Evolutionary conservation across 1,140 invertebrate genomes (phyloP).

Genomic region (Tyrophagus putrescentiae): DNA sequence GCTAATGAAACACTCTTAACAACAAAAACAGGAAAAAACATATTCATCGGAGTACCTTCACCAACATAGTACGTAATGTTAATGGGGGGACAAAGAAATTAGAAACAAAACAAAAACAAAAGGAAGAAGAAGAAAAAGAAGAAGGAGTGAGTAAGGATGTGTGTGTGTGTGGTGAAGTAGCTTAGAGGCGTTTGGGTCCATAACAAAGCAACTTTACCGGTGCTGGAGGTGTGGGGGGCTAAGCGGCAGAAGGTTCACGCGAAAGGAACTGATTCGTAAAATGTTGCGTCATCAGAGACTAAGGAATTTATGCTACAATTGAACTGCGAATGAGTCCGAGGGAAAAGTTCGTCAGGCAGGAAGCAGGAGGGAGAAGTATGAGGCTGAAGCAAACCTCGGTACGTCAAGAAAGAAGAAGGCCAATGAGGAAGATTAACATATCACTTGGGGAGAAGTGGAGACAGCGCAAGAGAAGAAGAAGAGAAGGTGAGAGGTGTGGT

Average conservation of each 20-base stretch:
- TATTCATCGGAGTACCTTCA: too few species aligned
- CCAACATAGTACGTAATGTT: background rate
- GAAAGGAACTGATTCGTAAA: conserved; percentile 27
- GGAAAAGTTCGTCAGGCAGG: conserved; percentile 84
- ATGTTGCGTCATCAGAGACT: conserved; percentile 54
- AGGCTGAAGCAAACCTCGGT: too few species aligned
- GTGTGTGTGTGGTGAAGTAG: background rate
- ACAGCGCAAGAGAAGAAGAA: too few species aligned
- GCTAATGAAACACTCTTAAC: too few species aligned
- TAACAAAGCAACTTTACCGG: background rate
- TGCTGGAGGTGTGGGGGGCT: background rate
- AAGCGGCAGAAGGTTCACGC: background rate
- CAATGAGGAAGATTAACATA: background rate
- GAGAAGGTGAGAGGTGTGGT: too few species aligned
- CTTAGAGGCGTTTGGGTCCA: background rate
- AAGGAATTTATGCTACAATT: conserved; percentile 84
- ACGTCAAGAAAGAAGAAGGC: too few species aligned
- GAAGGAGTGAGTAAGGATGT: background rate
- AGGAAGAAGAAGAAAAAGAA: background rate
- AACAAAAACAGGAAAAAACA: too few species aligned
- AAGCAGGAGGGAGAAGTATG: conserved; percentile 57
- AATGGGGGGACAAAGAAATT: background rate
- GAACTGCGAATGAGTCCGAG: conserved; percentile 76
- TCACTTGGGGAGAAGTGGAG: too few species aligned
- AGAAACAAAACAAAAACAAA: background rate